Percentiles rank a stretch among this genome's conserved stretches.
Evolutionary conservation across 2,888 invertebrate genomes (phyloP).

Genomic region (Poecilus cupreus): DNA sequence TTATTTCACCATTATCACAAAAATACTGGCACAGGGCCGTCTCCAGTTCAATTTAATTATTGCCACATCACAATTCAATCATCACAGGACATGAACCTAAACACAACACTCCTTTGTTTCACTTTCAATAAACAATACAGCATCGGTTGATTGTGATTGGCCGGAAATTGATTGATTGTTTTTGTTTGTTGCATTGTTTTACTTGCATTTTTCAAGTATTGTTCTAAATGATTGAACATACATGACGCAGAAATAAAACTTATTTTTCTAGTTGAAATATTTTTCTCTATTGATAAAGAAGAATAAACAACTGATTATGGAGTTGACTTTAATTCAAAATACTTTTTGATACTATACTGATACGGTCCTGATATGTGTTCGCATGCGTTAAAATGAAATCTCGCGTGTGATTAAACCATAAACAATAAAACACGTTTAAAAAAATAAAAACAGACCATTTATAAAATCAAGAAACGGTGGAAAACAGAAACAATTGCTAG

Average conservation of each 20-base stretch:
- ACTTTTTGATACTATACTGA: not conserved
- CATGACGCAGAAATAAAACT: no score
- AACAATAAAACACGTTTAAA: not conserved
- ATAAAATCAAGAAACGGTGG: slow-evolving; percentile 20
- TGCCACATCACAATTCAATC: not conserved
- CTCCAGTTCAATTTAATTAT: not conserved
- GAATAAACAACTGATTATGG: no score
- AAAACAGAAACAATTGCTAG: not conserved
- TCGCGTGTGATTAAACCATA: not conserved
- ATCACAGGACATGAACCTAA: slow-evolving; percentile 6
- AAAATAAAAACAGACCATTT: slow-evolving; percentile 14
- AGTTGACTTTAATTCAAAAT: no score
- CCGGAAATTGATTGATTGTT: not conserved
- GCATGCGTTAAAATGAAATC: not conserved
- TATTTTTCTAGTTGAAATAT: no score
- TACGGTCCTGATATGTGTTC: not conserved
- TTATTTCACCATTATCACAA: slow-evolving; percentile 51
- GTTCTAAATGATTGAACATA: no score
- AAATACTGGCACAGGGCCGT: slow-evolving; percentile 17
- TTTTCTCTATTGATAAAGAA: no score
- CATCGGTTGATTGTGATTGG: not conserved
- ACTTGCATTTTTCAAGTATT: no score
- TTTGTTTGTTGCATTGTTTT: no score
- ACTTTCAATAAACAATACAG: not conserved
- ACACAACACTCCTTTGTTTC: slow-evolving; percentile 20